Conservation (phyloP, 2,888 invertebrate species). For the Eupeodes latifasciatus region DNA sequence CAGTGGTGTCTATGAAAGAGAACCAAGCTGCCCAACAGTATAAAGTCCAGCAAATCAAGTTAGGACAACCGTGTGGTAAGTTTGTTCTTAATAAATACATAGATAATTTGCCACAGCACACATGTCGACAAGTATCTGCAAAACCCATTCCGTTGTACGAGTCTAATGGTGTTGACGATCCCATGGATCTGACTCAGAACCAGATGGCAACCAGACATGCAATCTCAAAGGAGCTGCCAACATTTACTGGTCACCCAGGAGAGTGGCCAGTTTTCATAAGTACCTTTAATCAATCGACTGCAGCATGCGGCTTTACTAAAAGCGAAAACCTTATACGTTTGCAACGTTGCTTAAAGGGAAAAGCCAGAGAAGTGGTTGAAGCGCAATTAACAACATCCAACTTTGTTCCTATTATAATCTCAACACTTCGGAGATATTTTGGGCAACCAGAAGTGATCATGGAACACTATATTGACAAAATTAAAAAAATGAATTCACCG, state of each 20-base stretch:
- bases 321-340: constrained; percentile 57
- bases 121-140: too few species aligned
- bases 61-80: too few species aligned
- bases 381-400: constrained; percentile 42
- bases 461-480: background rate
- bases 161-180: background rate
- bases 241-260: constrained; percentile 64
- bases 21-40: too few species aligned
- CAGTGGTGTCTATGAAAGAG: too few species aligned
- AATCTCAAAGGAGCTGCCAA: constrained; percentile 40
- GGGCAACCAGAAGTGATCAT: background rate
- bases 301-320: constrained; percentile 53
- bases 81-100: too few species aligned
- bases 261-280: constrained; percentile 73
- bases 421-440: background rate
- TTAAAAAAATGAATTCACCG: background rate
- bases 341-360: constrained; percentile 55
- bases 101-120: too few species aligned
- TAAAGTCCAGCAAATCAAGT: too few species aligned
- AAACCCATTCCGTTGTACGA: background rate
- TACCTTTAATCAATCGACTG: constrained; percentile 43
- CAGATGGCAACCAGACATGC: background rate
- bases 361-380: constrained; percentile 52
- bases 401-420: background rate
- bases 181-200: background rate